Evolutionary conservation across 2,113 vertebrate genomes (phyloP).

Genomic region (Pomatorhinus ruficollis): DNA sequence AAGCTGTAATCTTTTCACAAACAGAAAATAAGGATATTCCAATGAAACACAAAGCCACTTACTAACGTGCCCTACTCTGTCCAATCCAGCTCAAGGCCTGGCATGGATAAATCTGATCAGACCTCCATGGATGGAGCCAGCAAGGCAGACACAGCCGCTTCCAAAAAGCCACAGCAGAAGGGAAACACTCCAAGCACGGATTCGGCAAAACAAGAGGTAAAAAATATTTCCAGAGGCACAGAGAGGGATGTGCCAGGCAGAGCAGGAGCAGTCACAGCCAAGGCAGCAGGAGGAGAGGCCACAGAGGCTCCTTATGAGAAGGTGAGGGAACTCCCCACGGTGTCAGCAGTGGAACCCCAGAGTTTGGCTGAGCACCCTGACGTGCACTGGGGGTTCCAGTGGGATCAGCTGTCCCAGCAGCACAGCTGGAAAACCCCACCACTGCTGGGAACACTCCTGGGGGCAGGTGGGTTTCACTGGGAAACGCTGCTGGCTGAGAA

Average conservation of each 20-base stretch:
- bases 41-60: not conserved
- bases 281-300: fast-evolving
- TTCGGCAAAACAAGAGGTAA: not conserved
- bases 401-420: not conserved
- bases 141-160: not conserved
- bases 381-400: fast-evolving
- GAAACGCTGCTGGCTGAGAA: fast-evolving
- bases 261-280: not conserved
- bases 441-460: not conserved
- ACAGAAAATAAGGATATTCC: not conserved
- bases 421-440: not conserved
- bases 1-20: not conserved
- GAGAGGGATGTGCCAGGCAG: fast-evolving
- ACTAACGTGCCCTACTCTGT: not conserved
- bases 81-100: not conserved
- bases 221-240: not conserved
- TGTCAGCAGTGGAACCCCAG: not conserved
- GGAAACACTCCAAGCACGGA: fast-evolving
- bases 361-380: not conserved
- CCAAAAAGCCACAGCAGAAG: not conserved
- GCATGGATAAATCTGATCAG: not conserved
- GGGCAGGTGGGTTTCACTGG: not conserved
- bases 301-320: not conserved
- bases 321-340: not conserved
- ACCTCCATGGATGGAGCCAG: not conserved